Conservation (phyloP, 2,888 invertebrate genomes). For the Watsonalla cultraria region DNA sequence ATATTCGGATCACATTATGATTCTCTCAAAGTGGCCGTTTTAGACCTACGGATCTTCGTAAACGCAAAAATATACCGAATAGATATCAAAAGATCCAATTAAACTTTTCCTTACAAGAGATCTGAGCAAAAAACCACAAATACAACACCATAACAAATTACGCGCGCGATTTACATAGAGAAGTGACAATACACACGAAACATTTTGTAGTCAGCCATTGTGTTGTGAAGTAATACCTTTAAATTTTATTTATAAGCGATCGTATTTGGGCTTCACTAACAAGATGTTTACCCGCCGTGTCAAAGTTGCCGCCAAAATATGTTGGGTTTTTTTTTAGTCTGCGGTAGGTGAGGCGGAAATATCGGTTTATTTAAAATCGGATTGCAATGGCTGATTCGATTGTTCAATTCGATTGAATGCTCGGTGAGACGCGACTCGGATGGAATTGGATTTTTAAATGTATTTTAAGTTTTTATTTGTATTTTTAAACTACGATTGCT, state of each 20-base stretch:
- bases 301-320: conserved; percentile 55
- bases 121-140: conserved; percentile 26
- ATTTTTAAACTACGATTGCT: background rate
- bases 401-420: conserved; percentile 34
- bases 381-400: conserved; percentile 17
- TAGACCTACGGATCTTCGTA: too few species aligned
- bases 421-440: conserved; percentile 8
- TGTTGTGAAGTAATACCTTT: conserved; percentile 55
- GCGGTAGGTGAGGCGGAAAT: conserved; percentile 34
- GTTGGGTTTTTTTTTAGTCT: conserved; percentile 30
- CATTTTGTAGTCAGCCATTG: conserved; percentile 72
- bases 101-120: background rate
- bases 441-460: conserved; percentile 16
- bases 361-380: conserved; percentile 28
- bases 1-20: too few species aligned
- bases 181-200: conserved; percentile 63
- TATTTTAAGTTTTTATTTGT: conserved; percentile 7
- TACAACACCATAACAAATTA: conserved; percentile 64
- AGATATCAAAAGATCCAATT: background rate
- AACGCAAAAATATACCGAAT: background rate
- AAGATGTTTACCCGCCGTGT: conserved; percentile 64
- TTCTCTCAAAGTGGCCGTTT: too few species aligned
- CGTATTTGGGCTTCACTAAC: conserved; percentile 71
- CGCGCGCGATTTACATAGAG: conserved; percentile 69
- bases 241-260: conserved; percentile 71